Percentiles rank a stretch among this genome's conserved stretches.
Evolutionary conservation across 2,797 vertebrate species (phyloP).

Genomic region (Hoplostethus atlanticus): DNA sequence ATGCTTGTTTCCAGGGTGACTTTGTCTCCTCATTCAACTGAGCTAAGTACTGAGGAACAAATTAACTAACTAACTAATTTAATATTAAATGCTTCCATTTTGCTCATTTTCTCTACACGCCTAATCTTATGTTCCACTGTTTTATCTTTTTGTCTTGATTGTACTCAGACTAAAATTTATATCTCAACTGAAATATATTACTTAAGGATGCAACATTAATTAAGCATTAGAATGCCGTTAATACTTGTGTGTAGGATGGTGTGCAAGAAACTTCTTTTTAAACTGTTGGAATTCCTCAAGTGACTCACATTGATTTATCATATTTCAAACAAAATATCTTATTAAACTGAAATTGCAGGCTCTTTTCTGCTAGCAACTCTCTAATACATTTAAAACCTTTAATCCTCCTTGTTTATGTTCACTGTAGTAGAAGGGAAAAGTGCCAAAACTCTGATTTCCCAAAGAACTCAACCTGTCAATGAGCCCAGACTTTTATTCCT

Average conservation of each 20-base stretch:
- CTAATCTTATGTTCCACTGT: slow-evolving; percentile 73
- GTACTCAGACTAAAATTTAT: slow-evolving; percentile 3
- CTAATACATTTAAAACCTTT: slow-evolving; percentile 27
- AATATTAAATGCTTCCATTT: slow-evolving; percentile 73
- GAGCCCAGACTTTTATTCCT: not conserved
- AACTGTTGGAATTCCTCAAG: slow-evolving; percentile 9
- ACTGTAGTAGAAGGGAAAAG: slow-evolving; percentile 2
- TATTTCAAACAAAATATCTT: slow-evolving; percentile 30
- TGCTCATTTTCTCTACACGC: slow-evolving; percentile 51
- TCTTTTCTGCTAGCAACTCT: not conserved
- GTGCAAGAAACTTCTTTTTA: not conserved
- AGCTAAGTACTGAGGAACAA: slow-evolving; percentile 61
- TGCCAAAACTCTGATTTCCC: not conserved
- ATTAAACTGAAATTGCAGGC: not conserved
- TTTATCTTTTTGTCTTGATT: slow-evolving; percentile 68
- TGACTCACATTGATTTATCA: slow-evolving; percentile 27
- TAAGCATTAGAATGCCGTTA: slow-evolving; percentile 11
- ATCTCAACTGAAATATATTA: slow-evolving; percentile 22
- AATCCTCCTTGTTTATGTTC: slow-evolving; percentile 35
- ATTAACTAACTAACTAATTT: slow-evolving; percentile 51
- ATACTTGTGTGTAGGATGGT: not conserved
- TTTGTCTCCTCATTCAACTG: slow-evolving; percentile 69
- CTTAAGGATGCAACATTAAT: slow-evolving; percentile 10
- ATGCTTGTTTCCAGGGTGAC: slow-evolving; percentile 75
- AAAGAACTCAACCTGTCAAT: slow-evolving; percentile 8